A percentile compares a stretch with the other conserved stretches of the same genome.
phyloP scores from a whole-genome alignment of 2,888 invertebrate species.

The Dugesia japonica region DNA sequence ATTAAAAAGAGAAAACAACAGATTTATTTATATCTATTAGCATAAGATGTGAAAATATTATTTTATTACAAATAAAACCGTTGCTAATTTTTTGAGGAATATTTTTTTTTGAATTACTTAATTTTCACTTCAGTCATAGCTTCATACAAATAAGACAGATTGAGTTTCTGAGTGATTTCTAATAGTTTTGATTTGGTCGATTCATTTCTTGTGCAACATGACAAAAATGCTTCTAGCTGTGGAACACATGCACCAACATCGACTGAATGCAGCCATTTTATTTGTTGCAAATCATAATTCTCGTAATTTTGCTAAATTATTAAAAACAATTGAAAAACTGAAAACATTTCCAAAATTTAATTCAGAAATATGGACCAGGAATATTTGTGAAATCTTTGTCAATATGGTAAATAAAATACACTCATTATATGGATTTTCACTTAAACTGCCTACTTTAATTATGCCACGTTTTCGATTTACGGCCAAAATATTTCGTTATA shows the following conservation, averaged over 20 bases:
- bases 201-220: background rate
- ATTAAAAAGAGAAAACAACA: no score
- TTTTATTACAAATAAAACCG: background rate
- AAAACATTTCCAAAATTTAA: no score
- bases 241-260: background rate
- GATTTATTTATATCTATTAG: background rate
- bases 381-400: no score
- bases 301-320: no score
- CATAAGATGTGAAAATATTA: background rate
- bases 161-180: background rate
- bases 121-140: background rate
- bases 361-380: no score
- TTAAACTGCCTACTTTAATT: no score
- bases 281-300: no score
- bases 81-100: background rate
- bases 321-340: no score
- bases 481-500: no score
- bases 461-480: no score
- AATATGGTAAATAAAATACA: no score
- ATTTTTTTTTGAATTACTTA: background rate
- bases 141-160: background rate
- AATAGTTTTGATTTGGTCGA: background rate
- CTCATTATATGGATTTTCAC: no score
- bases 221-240: background rate
- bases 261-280: background rate